phyloP scores from a whole-genome alignment of 1,140 invertebrate genomes.

The Achatina immaculata region DNA sequence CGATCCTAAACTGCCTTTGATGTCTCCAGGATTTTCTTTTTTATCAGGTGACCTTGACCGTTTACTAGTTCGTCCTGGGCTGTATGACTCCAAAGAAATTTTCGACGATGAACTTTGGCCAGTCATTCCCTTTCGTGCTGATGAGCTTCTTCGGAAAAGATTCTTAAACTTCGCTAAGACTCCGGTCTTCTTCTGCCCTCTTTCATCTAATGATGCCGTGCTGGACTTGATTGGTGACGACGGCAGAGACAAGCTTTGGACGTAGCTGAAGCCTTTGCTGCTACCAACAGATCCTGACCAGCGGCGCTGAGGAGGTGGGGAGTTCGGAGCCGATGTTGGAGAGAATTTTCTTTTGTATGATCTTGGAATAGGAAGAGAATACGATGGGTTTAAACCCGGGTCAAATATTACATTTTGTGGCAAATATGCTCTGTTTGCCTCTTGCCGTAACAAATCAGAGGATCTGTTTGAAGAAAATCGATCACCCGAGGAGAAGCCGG shows the following conservation, averaged over 20 bases:
- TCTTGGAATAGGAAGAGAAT: no score
- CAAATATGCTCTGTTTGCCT: no score
- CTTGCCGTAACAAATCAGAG: no score
- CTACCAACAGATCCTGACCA: neutral
- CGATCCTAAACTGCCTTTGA: neutral
- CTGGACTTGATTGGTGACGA: neutral
- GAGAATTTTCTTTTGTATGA: no score
- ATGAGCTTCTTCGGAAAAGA: neutral
- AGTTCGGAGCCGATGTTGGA: no score
- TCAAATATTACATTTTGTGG: no score
- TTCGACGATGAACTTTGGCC: neutral
- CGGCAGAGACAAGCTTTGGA: neutral
- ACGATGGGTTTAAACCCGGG: no score
- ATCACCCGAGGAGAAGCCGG: neutral
- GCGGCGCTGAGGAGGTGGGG: no score
- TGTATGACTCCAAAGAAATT: neutral
- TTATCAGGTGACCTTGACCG: neutral
- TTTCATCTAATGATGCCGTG: neutral
- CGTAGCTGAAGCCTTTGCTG: neutral
- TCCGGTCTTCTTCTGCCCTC: neutral
- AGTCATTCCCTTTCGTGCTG: no score
- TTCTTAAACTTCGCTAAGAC: constrained; percentile 9
- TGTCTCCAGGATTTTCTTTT: neutral
- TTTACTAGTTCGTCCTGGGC: neutral
- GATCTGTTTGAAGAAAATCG: no score